Conservation (phyloP, 2,888 invertebrate species). For the Andrena praecox region DNA sequence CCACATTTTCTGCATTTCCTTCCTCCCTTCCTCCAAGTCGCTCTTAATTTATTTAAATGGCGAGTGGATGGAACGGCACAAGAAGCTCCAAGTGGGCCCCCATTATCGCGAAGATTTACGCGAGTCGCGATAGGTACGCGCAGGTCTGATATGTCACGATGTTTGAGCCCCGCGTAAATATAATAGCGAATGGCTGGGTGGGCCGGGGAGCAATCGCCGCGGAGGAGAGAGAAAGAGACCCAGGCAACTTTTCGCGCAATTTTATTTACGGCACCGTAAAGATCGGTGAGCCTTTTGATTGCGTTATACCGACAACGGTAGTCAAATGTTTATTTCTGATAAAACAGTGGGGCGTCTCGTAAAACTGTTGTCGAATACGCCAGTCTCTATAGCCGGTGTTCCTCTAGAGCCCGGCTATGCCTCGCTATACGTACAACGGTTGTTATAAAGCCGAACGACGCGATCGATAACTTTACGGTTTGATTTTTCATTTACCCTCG, state of each 20-base stretch:
- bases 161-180: slow-evolving; percentile 27
- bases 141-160: slow-evolving; percentile 35
- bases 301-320: slow-evolving; percentile 62
- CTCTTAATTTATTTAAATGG: slow-evolving; percentile 5
- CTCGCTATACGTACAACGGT: slow-evolving; percentile 1
- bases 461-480: slow-evolving; percentile 37
- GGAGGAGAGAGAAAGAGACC: neutral
- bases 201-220: slow-evolving; percentile 16
- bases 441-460: slow-evolving; percentile 19
- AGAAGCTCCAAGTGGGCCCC: neutral
- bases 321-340: slow-evolving; percentile 79
- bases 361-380: slow-evolving; percentile 48
- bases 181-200: slow-evolving; percentile 16
- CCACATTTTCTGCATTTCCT: neutral
- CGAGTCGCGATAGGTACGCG: slow-evolving; percentile 8
- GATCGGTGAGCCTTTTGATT: slow-evolving; percentile 72
- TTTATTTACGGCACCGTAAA: slow-evolving; percentile 78
- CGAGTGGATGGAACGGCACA: neutral
- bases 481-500: slow-evolving; percentile 40
- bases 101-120: slow-evolving; percentile 50
- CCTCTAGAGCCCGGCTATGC: neutral
- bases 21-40: neutral
- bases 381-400: neutral
- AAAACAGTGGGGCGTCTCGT: slow-evolving; percentile 68
- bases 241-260: slow-evolving; percentile 56